Percentiles rank a stretch among this genome's conserved stretches.
These are phyloP conservation scores for Enhydra lutris DNA, from an alignment of 2,113 vertebrate genomes.

Conservation along the genomic window DNA sequence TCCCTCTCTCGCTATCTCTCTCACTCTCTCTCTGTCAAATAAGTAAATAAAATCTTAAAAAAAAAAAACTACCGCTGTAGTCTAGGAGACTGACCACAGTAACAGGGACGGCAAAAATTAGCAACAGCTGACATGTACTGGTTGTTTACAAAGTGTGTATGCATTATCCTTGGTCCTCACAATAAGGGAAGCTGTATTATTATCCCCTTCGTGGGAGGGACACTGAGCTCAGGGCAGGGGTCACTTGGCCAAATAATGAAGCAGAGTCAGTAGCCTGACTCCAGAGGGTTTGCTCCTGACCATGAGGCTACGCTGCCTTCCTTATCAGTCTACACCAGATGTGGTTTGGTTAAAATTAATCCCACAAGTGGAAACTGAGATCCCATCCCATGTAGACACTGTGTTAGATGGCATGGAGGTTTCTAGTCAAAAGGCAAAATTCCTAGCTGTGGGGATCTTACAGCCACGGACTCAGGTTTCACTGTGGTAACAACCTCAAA, in stretches of 20 bases:
- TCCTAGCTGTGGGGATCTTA: not conserved
- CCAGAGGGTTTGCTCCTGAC: not conserved
- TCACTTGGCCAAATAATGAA: not conserved
- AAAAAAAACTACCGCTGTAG: not conserved
- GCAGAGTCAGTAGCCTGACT: not conserved
- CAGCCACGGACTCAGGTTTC: not conserved
- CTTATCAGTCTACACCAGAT: not conserved
- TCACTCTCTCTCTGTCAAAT: not conserved
- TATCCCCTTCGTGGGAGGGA: not conserved
- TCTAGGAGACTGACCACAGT: not conserved
- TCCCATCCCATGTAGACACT: not conserved
- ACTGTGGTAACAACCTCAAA: not conserved
- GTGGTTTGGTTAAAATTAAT: not conserved
- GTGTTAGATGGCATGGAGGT: accelerated
- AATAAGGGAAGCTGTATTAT: not conserved
- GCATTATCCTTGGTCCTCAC: not conserved
- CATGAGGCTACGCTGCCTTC: accelerated
- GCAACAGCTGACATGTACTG: not conserved
- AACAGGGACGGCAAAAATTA: not conserved
- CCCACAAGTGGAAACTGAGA: not conserved
- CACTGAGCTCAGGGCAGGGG: not conserved
- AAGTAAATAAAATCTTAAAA: not conserved
- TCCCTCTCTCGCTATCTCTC: too few relatives aligned
- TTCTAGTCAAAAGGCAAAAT: not conserved
- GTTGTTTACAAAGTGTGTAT: not conserved